phyloP scores from a whole-genome alignment of 1,140 invertebrate species.

The Cryptotermes secundus region DNA sequence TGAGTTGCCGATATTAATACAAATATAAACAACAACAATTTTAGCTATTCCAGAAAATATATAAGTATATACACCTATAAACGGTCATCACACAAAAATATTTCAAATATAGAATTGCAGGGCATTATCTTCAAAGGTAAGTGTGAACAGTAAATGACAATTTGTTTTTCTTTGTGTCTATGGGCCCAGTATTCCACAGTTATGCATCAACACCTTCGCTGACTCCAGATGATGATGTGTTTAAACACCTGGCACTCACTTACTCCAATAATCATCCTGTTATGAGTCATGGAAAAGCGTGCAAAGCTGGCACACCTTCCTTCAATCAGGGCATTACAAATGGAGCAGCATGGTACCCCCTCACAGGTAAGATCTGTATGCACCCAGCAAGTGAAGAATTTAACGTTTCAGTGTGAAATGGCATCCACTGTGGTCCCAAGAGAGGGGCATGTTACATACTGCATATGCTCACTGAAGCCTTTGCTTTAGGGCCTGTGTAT shows the following conservation, averaged over 20 bases:
- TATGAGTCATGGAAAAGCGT: conserved; percentile 80
- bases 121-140: not conserved
- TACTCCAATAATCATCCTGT: conserved; percentile 88
- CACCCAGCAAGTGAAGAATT: too few relatives aligned
- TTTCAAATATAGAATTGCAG: not conserved
- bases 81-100: not conserved
- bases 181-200: conserved; percentile 71
- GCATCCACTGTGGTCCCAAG: too few relatives aligned
- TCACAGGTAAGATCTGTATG: conserved; percentile 61
- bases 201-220: conserved; percentile 74
- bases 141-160: not conserved
- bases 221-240: conserved; percentile 92
- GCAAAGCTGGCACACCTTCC: conserved; percentile 65
- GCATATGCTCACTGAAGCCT: too few relatives aligned
- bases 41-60: too few relatives aligned
- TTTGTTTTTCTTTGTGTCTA: not conserved
- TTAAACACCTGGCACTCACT: conserved; percentile 82
- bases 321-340: conserved; percentile 89
- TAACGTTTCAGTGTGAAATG: too few relatives aligned
- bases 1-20: too few relatives aligned
- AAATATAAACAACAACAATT: too few relatives aligned
- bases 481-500: too few relatives aligned
- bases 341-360: conserved; percentile 88
- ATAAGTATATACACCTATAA: too few relatives aligned
- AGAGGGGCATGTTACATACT: too few relatives aligned